Evolutionary conservation across 2,113 vertebrate species (phyloP).

Genomic region (Polypterus senegalus): DNA sequence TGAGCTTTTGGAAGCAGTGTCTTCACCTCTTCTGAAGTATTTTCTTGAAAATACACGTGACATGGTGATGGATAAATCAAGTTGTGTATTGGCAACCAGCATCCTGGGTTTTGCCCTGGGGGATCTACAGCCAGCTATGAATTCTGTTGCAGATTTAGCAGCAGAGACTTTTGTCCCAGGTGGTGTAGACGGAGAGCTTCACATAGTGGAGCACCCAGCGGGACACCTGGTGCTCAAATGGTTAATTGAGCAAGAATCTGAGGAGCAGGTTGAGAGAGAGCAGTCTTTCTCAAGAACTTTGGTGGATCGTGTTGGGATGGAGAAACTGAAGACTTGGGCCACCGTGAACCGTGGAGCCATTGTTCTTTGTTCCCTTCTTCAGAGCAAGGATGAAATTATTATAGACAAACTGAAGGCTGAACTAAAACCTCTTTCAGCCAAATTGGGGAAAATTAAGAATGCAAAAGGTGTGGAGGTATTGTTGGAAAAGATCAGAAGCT

Average conservation of each 20-base stretch:
- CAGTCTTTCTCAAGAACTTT: slow-evolving; percentile 72
- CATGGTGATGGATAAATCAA: slow-evolving; percentile 68
- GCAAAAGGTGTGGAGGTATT: slow-evolving; percentile 67
- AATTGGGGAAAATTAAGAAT: slow-evolving; percentile 48
- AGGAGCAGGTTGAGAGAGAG: slow-evolving; percentile 53
- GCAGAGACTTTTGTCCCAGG: slow-evolving; percentile 63
- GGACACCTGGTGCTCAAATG: slow-evolving; percentile 92
- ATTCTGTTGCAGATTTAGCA: slow-evolving; percentile 67
- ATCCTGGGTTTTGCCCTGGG: slow-evolving; percentile 66
- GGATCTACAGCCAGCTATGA: slow-evolving; percentile 68
- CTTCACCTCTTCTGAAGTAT: slow-evolving; percentile 60
- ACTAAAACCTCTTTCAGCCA: slow-evolving; percentile 52
- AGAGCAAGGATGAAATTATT: slow-evolving; percentile 57
- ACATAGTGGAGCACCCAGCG: slow-evolving; percentile 83
- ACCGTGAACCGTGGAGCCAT: slow-evolving; percentile 82
- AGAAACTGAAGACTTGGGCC: slow-evolving; percentile 72
- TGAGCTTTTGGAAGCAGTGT: slow-evolving; percentile 78
- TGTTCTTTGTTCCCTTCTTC: slow-evolving; percentile 79
- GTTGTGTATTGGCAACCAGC: slow-evolving; percentile 60
- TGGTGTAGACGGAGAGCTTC: slow-evolving; percentile 69
- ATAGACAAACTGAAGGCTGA: slow-evolving; percentile 54
- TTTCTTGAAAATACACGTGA: slow-evolving; percentile 54
- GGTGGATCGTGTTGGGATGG: slow-evolving; percentile 63
- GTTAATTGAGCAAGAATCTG: slow-evolving; percentile 80
- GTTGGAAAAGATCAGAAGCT: slow-evolving; percentile 46